Evolutionary conservation across 2,113 vertebrate species (phyloP).

Genomic region (Cyanoramphus novaezelandiae): DNA sequence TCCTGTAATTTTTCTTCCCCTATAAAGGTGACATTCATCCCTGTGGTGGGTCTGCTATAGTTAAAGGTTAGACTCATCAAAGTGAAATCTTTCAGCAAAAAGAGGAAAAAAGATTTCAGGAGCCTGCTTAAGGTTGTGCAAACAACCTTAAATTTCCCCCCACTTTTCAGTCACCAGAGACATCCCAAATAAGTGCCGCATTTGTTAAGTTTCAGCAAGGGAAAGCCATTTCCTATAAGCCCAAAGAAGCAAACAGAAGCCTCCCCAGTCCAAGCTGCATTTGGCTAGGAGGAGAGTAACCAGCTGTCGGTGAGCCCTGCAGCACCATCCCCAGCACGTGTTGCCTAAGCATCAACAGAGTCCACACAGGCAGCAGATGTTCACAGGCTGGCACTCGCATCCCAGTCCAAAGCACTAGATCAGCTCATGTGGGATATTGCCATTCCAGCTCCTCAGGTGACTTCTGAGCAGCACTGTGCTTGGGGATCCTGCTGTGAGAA

Average conservation of each 20-base stretch:
- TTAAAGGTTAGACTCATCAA: background rate
- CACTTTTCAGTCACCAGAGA: background rate
- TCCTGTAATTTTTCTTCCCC: background rate
- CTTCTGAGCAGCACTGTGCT: background rate
- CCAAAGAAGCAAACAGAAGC: background rate
- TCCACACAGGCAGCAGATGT: background rate
- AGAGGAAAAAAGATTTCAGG: background rate
- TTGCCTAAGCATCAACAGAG: background rate
- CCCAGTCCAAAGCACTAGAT: background rate
- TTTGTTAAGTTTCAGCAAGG: background rate
- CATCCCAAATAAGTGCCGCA: background rate
- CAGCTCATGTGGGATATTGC: background rate
- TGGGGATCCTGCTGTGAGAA: background rate
- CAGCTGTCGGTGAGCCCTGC: background rate
- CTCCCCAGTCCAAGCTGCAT: background rate
- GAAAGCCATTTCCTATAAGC: background rate
- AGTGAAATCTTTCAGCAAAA: background rate
- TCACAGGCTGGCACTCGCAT: fast-evolving
- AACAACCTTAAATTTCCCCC: background rate
- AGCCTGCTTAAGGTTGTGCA: background rate
- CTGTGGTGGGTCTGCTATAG: background rate
- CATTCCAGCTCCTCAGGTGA: fast-evolving
- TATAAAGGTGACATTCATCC: background rate
- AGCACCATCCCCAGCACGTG: fast-evolving
- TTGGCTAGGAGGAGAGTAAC: background rate